A percentile compares a stretch with the other conserved stretches of the same genome.
phyloP scores from a whole-genome alignment of 2,113 vertebrate species.

The Xiphophorus hellerii region DNA sequence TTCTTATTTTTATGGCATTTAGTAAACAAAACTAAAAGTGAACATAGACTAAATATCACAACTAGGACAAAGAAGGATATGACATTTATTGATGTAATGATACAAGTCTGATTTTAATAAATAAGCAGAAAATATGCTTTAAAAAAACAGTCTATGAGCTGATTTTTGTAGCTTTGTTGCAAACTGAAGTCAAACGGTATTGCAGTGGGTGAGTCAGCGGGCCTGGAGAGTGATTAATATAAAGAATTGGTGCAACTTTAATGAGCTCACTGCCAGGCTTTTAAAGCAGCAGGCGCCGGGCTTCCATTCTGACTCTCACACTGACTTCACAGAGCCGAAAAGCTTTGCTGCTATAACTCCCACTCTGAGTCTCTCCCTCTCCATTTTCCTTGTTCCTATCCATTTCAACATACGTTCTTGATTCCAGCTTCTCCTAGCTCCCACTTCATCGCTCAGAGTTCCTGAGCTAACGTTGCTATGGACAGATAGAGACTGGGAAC shows the following conservation, averaged over 20 bases:
- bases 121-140: not conserved
- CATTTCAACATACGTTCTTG: conserved; percentile 17
- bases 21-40: not conserved
- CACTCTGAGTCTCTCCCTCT: not conserved
- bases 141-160: not conserved
- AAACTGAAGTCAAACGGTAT: conserved; percentile 15
- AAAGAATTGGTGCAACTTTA: conserved; percentile 44
- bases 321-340: conserved; percentile 27
- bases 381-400: conserved; percentile 10
- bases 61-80: no score
- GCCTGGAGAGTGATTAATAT: conserved; percentile 47
- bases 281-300: conserved; percentile 9
- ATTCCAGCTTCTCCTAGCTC: conserved; percentile 23
- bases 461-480: not conserved
- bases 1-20: no score
- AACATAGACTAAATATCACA: not conserved
- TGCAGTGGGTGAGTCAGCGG: conserved; percentile 12
- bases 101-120: not conserved
- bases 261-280: conserved; percentile 28
- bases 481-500: not conserved
- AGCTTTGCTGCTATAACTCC: conserved; percentile 15
- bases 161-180: conserved; percentile 9
- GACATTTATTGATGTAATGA: not conserved
- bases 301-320: not conserved
- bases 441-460: conserved; percentile 6